A percentile compares a stretch with the other conserved stretches of the same genome.
Conservation (phyloP, 2,888 invertebrate species). For the Iphiclides podalirius region DNA sequence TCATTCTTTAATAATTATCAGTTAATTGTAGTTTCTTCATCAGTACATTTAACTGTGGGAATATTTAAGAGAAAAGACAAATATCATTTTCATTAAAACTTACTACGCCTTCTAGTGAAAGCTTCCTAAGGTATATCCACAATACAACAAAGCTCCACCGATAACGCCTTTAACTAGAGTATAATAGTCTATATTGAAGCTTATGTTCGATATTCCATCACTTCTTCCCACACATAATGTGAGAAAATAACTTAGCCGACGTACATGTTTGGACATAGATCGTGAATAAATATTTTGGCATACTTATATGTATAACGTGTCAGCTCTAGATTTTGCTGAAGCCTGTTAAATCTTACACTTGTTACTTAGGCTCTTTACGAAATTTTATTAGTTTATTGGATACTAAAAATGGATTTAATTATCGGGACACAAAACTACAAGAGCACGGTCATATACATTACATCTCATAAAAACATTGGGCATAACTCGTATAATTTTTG, state of each 20-base stretch:
- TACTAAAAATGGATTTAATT: too few species aligned
- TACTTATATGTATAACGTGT: background rate
- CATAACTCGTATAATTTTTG: too few species aligned
- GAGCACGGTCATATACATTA: too few species aligned
- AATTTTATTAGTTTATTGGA: too few species aligned
- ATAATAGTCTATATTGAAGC: slow-evolving; percentile 8
- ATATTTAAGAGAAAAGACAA: slow-evolving; percentile 25
- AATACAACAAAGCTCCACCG: slow-evolving; percentile 25
- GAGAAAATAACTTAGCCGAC: background rate
- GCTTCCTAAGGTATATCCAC: slow-evolving; percentile 32
- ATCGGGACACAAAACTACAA: too few species aligned
- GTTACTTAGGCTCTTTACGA: background rate
- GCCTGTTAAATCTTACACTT: background rate
- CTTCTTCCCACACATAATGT: background rate
- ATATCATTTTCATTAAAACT: slow-evolving; percentile 25
- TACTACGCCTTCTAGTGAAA: slow-evolving; percentile 41
- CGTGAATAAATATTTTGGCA: background rate
- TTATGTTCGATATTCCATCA: background rate
- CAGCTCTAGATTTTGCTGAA: background rate
- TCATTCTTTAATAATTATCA: slow-evolving; percentile 3
- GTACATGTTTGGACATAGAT: background rate
- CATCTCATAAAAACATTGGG: too few species aligned
- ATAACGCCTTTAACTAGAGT: slow-evolving; percentile 9
- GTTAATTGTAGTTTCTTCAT: slow-evolving; percentile 47
- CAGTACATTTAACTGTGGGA: slow-evolving; percentile 20